These are phyloP conservation scores for Loripinus fragilis DNA, from an alignment of 2,888 invertebrate genomes.

Conservation along the genomic window DNA sequence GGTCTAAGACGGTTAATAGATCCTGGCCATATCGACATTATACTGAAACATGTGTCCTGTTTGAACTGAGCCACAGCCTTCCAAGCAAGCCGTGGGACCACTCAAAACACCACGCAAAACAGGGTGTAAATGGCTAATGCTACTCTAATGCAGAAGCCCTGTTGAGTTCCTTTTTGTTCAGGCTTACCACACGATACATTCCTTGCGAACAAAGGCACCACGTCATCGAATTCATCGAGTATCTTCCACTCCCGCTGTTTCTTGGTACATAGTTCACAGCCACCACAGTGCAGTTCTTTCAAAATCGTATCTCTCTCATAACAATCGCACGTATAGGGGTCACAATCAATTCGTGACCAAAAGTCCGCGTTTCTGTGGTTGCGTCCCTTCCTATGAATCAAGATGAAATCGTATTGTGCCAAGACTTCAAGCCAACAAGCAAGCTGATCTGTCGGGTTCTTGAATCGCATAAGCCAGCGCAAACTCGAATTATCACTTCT, in stretches of 20 bases:
- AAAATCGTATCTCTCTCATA: slow-evolving; percentile 38
- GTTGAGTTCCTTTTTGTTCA: neutral
- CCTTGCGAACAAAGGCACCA: slow-evolving; percentile 18
- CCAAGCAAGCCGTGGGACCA: neutral
- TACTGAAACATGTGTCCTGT: neutral
- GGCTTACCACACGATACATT: neutral
- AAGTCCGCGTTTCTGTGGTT: slow-evolving; percentile 46
- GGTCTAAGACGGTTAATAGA: neutral
- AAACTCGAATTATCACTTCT: slow-evolving; percentile 50
- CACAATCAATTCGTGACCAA: slow-evolving; percentile 43
- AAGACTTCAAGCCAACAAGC: slow-evolving; percentile 46
- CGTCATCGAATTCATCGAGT: slow-evolving; percentile 37
- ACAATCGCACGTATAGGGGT: slow-evolving; percentile 36
- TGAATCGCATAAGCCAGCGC: slow-evolving; percentile 45
- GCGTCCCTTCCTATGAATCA: slow-evolving; percentile 38
- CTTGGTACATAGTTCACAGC: slow-evolving; percentile 38
- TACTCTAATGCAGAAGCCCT: neutral
- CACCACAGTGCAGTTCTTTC: slow-evolving; percentile 38
- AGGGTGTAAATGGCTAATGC: neutral
- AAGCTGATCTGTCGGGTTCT: slow-evolving; percentile 36
- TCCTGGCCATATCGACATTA: neutral
- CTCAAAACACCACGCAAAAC: neutral
- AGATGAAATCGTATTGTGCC: slow-evolving; percentile 38
- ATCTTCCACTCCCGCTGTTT: slow-evolving; percentile 37
- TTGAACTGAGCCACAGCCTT: neutral